Base-by-base conservation (phyloP, 2,888 invertebrate species). In the Calameuta pallipes region DNA sequence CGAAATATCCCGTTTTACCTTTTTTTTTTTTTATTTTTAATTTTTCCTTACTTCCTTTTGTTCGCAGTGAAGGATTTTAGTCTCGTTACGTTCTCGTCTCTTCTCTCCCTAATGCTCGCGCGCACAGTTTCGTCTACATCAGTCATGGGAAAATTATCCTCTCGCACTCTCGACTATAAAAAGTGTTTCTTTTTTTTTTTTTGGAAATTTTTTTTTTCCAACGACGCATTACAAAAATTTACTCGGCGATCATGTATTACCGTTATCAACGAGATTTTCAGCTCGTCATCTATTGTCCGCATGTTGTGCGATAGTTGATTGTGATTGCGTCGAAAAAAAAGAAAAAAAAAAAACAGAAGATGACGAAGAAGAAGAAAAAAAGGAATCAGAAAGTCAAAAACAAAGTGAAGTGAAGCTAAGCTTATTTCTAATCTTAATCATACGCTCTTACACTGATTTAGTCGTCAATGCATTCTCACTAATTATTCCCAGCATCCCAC, bases 321-420 rank as follows among this genome's bases (percentile, higher is more conserved):
- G 56, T 56, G 56, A 23, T 23, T 56, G 23, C 23, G 76, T 75
- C 12, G 69, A 78, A 13, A 70, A 31, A 31, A 31, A 73, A 79
- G 75, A 80, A 76, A 35, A 15, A 70, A 73, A 79, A 76, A 80
- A 76, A 35, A 71, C 33, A 75, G 69, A n/a, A 68, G 34, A 76
- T 80, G 75, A 56, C 78, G 68, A 69, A 69, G 56, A 71, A 75
- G 76, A 75, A 41, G 76, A 73, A 73, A n/a, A 78, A 23, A 56
- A 56, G 23, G 1, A 23, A 2, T 23, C 56, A 23, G 56, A 56
- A 9, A 56, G 23, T 56, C 56, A 23, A 56, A 56, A 56, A 56
- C 56, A 56, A 23, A 56, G 2, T 56, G 9, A 9, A 2, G 6
- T 56, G 23, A 56, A 56, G 56, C 56, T 9, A 23, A 56, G 23